Evolutionary conservation across 1,140 invertebrate species (phyloP).

Genomic region (Telenomus remus): DNA sequence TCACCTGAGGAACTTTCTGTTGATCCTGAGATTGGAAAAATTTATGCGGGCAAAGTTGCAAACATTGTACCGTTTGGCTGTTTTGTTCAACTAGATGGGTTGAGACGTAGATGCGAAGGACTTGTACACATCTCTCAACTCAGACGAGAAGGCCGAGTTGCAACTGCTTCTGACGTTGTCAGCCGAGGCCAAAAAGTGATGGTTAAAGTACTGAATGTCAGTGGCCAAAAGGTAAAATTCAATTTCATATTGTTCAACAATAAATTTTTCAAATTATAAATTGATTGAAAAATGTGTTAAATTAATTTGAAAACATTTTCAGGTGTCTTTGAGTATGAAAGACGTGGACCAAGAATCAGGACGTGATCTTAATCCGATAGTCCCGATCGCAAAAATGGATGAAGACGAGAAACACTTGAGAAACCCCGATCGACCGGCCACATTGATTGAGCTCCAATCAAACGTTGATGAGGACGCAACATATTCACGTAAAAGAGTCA

Average conservation of each 20-base stretch:
- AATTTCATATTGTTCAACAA: neutral
- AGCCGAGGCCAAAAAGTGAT: conserved; percentile 90
- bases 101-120: conserved; percentile 93
- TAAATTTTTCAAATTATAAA: no score
- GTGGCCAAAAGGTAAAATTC: conserved; percentile 86
- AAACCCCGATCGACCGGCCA: conserved; percentile 91
- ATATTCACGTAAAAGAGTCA: conserved; percentile 86
- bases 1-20: conserved; percentile 68
- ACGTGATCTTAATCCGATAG: conserved; percentile 92
- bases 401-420: conserved; percentile 84
- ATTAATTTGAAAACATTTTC: no score
- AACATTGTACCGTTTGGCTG: conserved; percentile 98
- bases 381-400: conserved; percentile 65
- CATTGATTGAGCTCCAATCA: conserved; percentile 82
- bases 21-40: conserved; percentile 79
- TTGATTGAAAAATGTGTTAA: no score
- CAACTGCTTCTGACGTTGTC: conserved; percentile 95
- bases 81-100: conserved; percentile 96
- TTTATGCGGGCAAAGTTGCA: conserved; percentile 95
- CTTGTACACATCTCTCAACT: conserved; percentile 98
- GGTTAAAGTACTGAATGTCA: conserved; percentile 91
- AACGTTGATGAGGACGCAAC: conserved; percentile 86
- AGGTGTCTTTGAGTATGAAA: conserved; percentile 95
- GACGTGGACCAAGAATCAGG: conserved; percentile 98
- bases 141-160: conserved; percentile 93